phyloP scores from a whole-genome alignment of 2,113 vertebrate species.

The Arothron firmamentum region DNA sequence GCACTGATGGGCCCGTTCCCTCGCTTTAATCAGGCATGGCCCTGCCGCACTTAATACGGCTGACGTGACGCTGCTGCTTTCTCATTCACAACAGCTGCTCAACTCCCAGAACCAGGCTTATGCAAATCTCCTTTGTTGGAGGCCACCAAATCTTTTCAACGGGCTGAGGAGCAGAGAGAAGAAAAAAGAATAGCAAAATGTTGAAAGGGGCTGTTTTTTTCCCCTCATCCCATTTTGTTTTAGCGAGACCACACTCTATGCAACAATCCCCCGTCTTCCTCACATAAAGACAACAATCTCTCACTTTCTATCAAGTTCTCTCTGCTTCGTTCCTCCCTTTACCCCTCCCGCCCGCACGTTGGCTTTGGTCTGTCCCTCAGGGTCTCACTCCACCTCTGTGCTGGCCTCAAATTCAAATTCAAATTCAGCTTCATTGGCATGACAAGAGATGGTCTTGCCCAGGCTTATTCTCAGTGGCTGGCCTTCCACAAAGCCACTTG shows the following conservation, averaged over 20 bases:
- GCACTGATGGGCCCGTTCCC: conserved; percentile 62
- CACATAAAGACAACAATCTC: not conserved
- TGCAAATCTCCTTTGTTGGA: conserved; percentile 77
- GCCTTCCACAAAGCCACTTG: conserved; percentile 45
- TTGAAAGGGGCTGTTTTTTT: conserved; percentile 52
- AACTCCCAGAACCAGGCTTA: conserved; percentile 74
- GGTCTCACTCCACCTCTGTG: conserved; percentile 39
- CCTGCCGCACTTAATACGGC: conserved; percentile 63
- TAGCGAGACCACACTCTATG: conserved; percentile 48
- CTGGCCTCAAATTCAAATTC: conserved; percentile 67
- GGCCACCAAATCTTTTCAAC: conserved; percentile 70
- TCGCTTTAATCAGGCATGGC: conserved; percentile 70
- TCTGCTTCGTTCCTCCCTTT: conserved; percentile 19
- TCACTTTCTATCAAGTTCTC: conserved; percentile 9
- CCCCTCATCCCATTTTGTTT: conserved; percentile 53
- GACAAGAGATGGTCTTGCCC: conserved; percentile 63
- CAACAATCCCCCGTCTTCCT: conserved; percentile 2
- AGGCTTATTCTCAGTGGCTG: conserved; percentile 38
- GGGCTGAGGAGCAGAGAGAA: conserved; percentile 22
- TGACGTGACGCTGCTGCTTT: conserved; percentile 68
- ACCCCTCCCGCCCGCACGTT: conserved; percentile 28
- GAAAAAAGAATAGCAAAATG: conserved; percentile 45
- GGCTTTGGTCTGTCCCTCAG: conserved; percentile 19
- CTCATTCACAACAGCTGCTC: conserved; percentile 78
- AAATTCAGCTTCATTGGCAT: conserved; percentile 73